Conservation (phyloP, 2,797 vertebrate genomes). For the Sebastolobus alascanus region DNA sequence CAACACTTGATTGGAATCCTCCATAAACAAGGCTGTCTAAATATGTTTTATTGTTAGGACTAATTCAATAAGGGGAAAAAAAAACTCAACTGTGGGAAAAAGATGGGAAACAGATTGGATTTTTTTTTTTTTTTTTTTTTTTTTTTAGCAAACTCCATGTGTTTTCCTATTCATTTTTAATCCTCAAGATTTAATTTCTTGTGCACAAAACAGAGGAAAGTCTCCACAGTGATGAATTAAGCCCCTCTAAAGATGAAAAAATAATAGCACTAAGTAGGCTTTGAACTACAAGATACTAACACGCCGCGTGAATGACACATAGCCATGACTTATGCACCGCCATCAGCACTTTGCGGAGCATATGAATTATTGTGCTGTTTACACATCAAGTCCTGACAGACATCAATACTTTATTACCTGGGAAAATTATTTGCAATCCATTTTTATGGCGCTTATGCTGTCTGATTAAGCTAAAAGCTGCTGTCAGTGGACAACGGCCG, state of each 20-base stretch:
- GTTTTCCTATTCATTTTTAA: not conserved
- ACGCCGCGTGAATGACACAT: constrained; percentile 61
- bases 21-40: constrained; percentile 50
- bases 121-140: not conserved
- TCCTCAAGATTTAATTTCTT: not conserved
- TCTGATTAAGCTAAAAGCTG: constrained; percentile 86
- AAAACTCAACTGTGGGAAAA: not conserved
- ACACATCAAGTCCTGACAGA: constrained; percentile 77
- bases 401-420: constrained; percentile 83
- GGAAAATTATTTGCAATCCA: constrained; percentile 75
- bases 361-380: constrained; percentile 80
- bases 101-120: not conserved
- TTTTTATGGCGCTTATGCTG: constrained; percentile 77
- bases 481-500: constrained; percentile 68
- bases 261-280: constrained; percentile 66
- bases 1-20: constrained; percentile 78
- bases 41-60: constrained; percentile 54
- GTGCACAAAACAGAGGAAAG: not conserved
- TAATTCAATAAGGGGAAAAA: constrained; percentile 18
- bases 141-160: not conserved
- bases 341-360: constrained; percentile 73
- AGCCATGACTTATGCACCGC: constrained; percentile 61
- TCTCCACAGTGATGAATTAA: constrained; percentile 43
- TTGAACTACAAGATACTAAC: constrained; percentile 67
- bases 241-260: constrained; percentile 55